Evolutionary conservation across 2,113 vertebrate genomes (phyloP).

Genomic region (Peromyscus polionotus): DNA sequence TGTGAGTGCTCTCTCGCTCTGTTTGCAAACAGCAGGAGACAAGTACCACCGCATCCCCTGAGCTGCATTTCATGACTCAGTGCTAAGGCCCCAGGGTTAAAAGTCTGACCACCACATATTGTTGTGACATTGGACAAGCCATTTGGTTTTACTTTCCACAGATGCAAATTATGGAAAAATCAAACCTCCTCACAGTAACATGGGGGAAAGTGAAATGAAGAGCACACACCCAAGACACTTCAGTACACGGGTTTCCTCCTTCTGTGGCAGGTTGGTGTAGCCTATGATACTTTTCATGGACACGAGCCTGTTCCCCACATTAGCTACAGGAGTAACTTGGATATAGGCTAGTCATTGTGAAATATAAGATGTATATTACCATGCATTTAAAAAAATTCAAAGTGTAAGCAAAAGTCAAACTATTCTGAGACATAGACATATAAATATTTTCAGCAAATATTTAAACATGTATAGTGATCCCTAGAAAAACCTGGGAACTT

Average conservation of each 20-base stretch:
- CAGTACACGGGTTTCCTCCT: neutral
- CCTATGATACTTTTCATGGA: neutral
- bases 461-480: neutral
- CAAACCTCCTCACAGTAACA: neutral
- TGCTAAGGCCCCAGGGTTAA: neutral
- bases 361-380: neutral
- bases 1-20: too few species aligned
- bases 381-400: neutral
- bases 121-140: neutral
- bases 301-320: neutral
- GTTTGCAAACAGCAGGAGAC: neutral
- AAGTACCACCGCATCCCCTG: fast-evolving
- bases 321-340: neutral
- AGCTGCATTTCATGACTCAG: too few species aligned
- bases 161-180: neutral
- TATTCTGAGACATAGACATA: neutral
- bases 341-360: slow-evolving; percentile 23
- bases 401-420: slow-evolving; percentile 32
- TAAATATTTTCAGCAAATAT: neutral
- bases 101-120: neutral
- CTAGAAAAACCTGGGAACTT: neutral
- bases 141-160: neutral
- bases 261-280: neutral
- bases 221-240: neutral
- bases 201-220: neutral